Base-by-base conservation (phyloP, 2,888 invertebrate genomes). In the Allolobophora icterica region DNA sequence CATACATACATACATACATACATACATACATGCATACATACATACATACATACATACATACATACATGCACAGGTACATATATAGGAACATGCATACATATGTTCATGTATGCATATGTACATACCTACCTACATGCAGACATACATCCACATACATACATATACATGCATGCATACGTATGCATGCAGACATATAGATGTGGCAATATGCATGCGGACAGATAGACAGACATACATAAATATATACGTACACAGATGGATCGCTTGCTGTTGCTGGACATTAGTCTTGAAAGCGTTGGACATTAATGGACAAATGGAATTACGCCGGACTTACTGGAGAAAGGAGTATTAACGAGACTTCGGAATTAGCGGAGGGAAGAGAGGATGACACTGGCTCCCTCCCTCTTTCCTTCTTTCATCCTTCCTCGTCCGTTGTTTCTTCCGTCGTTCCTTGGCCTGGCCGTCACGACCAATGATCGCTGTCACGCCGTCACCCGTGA, bases 401-500 rank as follows among this genome's bases (percentile, higher is more conserved):
- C 0, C 11, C n/a, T 13, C 71, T 21, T 52, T 24, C 52, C 24
- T 52, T 52, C 24, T 24, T 52, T 24, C 52, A 24, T 52, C 24
- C 52, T 52, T 52, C 42, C 17, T 42, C 40, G 40, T 40, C 52
- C 52, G 58, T n/a, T n/a, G 71, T n/a, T n/a, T 71, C 71, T 71
- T 71, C 71, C n/a, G 30, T n/a, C 71, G 71, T 11, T 71, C 71
- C 30, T n/a, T n/a, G 8, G 30, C 30, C 0, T 13, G 71, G n/a
- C 71, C 71, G 71, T 71, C 71, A 71, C 71, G 71, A 71, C 71
- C 71, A 71, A 71, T 71, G 71, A 71, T 71, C 71, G 71, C 71
- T n/a, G 52, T 52, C 24, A 24, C 24, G 24, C 24, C 8, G 71
- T n/a, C 71, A 71, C 71, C 71, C 71, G n/a, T 71, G 71, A n/a